Conservation (phyloP, 2,888 invertebrate species). For the Amphipoea lucens region DNA sequence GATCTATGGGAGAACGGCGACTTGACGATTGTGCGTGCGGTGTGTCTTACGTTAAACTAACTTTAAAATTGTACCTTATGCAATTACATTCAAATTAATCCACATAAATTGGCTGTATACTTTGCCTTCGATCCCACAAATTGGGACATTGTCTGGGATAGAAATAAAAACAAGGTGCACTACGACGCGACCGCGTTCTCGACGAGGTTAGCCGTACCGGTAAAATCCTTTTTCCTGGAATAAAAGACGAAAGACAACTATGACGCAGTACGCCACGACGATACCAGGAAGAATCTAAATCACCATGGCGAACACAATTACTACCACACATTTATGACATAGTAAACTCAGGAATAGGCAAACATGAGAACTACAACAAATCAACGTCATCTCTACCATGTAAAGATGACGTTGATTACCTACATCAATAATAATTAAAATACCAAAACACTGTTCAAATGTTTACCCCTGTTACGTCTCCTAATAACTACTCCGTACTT, state of each 20-base stretch:
- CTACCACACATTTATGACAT: background rate
- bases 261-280: background rate
- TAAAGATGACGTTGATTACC: background rate
- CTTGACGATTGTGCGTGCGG: too few species aligned
- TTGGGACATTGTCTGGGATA: background rate
- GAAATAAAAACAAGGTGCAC: background rate
- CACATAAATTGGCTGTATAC: too few species aligned
- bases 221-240: background rate
- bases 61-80: background rate
- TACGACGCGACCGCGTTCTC: background rate
- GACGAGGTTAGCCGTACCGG: background rate
- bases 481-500: background rate
- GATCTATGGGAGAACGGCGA: too few species aligned
- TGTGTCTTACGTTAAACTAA: too few species aligned
- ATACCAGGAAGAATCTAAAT: background rate
- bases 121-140: background rate
- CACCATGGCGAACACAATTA: too few species aligned
- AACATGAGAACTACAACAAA: conserved; percentile 2
- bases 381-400: background rate
- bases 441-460: conserved; percentile 21
- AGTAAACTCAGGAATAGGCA: background rate
- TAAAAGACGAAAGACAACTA: background rate
- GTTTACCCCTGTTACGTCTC: conserved; percentile 10
- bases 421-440: conserved; percentile 8
- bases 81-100: too few species aligned